Evolutionary conservation across 1,140 invertebrate genomes (phyloP), one percentile per base, ranked within the genome.

Genomic region (Pogonus chalceus): DNA sequence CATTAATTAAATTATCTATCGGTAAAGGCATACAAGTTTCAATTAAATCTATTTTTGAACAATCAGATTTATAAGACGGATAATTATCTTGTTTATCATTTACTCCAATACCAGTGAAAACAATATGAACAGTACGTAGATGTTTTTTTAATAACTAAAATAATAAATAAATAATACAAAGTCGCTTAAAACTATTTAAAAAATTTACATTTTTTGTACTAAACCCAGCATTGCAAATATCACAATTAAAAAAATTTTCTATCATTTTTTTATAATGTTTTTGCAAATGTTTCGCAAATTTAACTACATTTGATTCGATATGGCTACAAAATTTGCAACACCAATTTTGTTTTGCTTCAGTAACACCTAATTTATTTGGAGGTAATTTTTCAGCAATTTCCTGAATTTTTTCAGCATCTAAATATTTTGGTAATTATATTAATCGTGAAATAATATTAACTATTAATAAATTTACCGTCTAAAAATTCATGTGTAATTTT

Each of bases 281-380:
- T 1, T 60, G 50, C 2, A 71, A 59, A 57, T 71, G 69, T 39
- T 51, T 57, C 9, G 69, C 65, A 65, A 69, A 71, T 22, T 60
- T 53, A 35, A 58, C 55, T n/a, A 69, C 56, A 51, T 62, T 60
- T 24, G 58, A 60, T 48, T 68, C 64, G 9, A 62, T 49, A 14
- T 58, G 57, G n/a, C 57, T 59, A 56, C 69, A 71, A 63, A 69
- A 70, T 60, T 68, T 68, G 56, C 69, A 71, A 48, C 57, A 63
- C 69, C 69, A 71, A 65, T 60, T 51, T 63, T 66, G 56, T 68
- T 62, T 56, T 67, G 65, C 22, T 64, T 61, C 57, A 60, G 66
- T 26, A 65, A 48, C 16, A 67, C 46, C 10, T 9, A 46, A 54
- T 65, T 64, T 43, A 67, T 39, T 55, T 23, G 16, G 23, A 52